A percentile compares a stretch with the other conserved stretches of the same genome.
These are phyloP conservation scores for Hoplostethus atlanticus DNA, from an alignment of 2,797 vertebrate genomes.

Conservation along the genomic window DNA sequence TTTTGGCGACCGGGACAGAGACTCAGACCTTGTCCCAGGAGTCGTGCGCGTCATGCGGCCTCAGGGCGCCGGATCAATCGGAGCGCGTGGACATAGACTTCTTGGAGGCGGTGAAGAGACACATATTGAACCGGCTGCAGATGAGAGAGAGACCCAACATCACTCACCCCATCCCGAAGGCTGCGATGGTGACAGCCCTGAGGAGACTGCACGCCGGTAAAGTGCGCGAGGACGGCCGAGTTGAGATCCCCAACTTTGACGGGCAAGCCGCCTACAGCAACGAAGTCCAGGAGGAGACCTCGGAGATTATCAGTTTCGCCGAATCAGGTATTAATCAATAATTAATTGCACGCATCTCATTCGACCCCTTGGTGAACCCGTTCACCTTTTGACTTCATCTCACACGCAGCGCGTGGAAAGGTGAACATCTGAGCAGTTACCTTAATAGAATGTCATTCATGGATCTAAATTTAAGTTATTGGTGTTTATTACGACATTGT, in stretches of 20 bases:
- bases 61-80: conserved; percentile 87
- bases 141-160: conserved; percentile 97
- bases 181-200: conserved; percentile 97
- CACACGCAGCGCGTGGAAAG: background rate
- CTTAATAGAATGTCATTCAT: background rate
- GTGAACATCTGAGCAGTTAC: conserved; percentile 12
- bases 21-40: conserved; percentile 83
- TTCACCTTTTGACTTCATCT: conserved; percentile 34
- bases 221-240: conserved; percentile 93
- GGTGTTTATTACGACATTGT: background rate
- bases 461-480: conserved; percentile 3
- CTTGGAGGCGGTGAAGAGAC: conserved; percentile 96
- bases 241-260: conserved; percentile 96
- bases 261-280: conserved; percentile 90
- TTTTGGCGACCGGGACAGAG: conserved; percentile 74
- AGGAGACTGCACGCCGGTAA: conserved; percentile 96
- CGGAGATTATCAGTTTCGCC: conserved; percentile 98
- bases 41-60: conserved; percentile 93
- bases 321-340: conserved; percentile 92
- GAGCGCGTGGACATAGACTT: conserved; percentile 91
- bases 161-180: conserved; percentile 96
- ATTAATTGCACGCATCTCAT: conserved; percentile 41
- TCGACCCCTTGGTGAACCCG: conserved; percentile 55
- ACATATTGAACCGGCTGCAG: conserved; percentile 95
- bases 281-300: conserved; percentile 91